Percentiles rank a stretch among this genome's conserved stretches.
These are phyloP conservation scores for Tachina fera DNA, from an alignment of 2,888 invertebrate species.

Conservation along the genomic window DNA sequence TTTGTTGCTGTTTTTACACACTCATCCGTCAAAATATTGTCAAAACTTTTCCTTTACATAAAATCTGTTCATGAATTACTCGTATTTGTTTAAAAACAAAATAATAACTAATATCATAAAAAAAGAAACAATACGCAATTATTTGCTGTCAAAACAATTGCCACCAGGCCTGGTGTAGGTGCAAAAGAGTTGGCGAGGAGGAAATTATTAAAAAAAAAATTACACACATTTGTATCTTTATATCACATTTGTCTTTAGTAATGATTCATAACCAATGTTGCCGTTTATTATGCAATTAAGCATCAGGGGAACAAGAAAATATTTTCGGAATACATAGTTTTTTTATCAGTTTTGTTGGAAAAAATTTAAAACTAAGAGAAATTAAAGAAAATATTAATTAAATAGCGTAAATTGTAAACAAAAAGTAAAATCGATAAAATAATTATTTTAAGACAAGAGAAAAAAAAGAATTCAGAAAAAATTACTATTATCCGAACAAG, in stretches of 20 bases:
- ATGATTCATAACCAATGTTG: conserved; percentile 6
- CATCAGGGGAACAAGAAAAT: too few relatives aligned
- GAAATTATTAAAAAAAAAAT: background rate
- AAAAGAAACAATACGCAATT: conserved; percentile 24
- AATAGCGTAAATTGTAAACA: too few relatives aligned
- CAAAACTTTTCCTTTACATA: conserved; percentile 3
- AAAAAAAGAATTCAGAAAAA: too few relatives aligned
- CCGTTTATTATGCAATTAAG: too few relatives aligned
- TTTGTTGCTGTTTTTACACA: conserved; percentile 29
- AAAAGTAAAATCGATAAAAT: too few relatives aligned
- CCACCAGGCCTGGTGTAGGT: background rate
- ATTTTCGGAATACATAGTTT: too few relatives aligned
- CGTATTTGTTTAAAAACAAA: conserved; percentile 32
- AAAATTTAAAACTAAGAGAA: too few relatives aligned
- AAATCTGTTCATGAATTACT: conserved; percentile 8
- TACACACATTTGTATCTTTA: background rate
- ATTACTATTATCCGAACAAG: too few relatives aligned
- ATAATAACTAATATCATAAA: conserved; percentile 1
- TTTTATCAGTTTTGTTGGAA: too few relatives aligned
- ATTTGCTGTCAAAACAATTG: background rate
- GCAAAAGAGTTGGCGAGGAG: background rate
- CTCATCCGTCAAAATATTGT: conserved; percentile 9
- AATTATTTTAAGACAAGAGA: too few relatives aligned
- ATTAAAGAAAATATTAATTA: too few relatives aligned
- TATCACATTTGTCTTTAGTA: background rate